Conservation (phyloP, 2,113 vertebrate genomes). For the Aythya baeri region DNA sequence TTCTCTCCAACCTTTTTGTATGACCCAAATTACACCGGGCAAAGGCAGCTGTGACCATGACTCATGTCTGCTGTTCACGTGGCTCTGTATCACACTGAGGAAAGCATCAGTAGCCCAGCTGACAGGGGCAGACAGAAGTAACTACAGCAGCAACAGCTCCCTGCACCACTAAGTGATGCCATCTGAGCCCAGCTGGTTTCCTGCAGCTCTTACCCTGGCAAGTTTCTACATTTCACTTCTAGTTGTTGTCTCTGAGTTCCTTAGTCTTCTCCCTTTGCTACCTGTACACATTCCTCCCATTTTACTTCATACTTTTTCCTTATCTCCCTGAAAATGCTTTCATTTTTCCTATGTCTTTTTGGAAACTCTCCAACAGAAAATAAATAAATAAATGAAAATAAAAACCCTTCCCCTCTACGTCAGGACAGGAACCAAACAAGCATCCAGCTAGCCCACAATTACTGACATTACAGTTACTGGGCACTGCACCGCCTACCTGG, state of each 20-base stretch:
- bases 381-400: neutral
- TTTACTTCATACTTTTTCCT: neutral
- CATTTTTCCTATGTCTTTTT: neutral
- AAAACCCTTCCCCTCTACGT: neutral
- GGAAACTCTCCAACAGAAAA: neutral
- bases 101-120: neutral
- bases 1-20: neutral
- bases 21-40: neutral
- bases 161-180: neutral
- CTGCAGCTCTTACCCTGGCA: neutral
- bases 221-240: neutral
- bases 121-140: neutral
- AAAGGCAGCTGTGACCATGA: neutral
- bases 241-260: neutral
- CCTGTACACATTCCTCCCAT: neutral
- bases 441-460: neutral
- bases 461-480: no score
- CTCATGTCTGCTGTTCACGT: accelerated
- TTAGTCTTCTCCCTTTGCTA: neutral
- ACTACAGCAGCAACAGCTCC: neutral
- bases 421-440: neutral
- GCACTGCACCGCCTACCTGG: neutral
- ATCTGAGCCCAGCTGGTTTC: conserved; percentile 7
- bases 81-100: neutral
- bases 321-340: accelerated